Conservation (phyloP, 2,797 vertebrate species). For the Myotis vivesi region DNA sequence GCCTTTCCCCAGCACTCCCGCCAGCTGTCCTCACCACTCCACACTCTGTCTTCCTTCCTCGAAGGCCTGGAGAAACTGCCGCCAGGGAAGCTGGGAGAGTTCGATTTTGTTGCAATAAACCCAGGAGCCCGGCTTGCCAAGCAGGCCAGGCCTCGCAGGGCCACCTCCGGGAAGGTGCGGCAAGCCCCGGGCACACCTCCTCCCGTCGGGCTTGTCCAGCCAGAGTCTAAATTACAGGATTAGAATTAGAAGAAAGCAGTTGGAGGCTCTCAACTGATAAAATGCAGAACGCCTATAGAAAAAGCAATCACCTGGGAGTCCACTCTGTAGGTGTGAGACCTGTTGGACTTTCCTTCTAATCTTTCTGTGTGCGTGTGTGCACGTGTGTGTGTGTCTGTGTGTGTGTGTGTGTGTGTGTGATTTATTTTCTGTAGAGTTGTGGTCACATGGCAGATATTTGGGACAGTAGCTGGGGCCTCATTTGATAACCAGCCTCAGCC, state of each 20-base stretch:
- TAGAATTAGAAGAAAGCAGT: not conserved
- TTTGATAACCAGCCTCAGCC: not conserved
- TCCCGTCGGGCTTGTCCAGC: not conserved
- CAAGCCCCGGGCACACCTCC: not conserved
- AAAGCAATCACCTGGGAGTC: not conserved
- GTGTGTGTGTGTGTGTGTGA: not conserved
- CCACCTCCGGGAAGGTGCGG: not conserved
- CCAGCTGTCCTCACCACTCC: too few relatives aligned
- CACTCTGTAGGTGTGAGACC: not conserved
- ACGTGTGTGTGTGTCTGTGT: not conserved
- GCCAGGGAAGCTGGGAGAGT: not conserved
- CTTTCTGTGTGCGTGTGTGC: not conserved
- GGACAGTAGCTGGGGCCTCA: not conserved
- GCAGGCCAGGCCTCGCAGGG: not conserved
- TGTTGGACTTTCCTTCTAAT: not conserved
- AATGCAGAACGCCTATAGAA: not conserved
- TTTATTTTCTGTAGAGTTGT: not conserved
- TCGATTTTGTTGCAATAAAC: not conserved
- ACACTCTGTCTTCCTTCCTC: too few relatives aligned
- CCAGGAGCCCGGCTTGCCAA: not conserved
- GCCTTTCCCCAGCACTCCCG: not conserved
- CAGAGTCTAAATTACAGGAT: not conserved
- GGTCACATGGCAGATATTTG: not conserved
- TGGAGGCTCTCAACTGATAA: not conserved
- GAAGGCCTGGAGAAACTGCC: not conserved